Percentiles rank a stretch among this genome's conserved stretches.
phyloP scores from a whole-genome alignment of 2,888 invertebrate species.

The Zhengitettix transpicula region DNA sequence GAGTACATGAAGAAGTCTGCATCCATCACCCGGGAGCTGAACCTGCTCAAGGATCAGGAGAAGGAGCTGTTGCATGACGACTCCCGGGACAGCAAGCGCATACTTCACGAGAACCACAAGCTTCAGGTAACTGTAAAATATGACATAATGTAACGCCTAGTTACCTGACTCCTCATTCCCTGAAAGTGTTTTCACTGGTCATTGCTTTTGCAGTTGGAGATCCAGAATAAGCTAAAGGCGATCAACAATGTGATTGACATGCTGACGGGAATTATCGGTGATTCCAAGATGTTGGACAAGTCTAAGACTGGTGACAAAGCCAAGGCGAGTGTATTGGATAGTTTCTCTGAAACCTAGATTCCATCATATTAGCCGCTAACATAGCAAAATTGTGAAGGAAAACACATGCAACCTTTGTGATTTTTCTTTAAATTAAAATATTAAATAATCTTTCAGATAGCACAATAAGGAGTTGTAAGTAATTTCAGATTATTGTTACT shows the following conservation, averaged over 20 bases:
- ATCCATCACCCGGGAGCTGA: conserved; percentile 58
- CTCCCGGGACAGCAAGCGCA: conserved; percentile 48
- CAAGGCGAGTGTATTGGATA: neutral
- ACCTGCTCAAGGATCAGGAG: conserved; percentile 60
- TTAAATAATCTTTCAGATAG: too few relatives aligned
- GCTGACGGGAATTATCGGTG: conserved; percentile 70
- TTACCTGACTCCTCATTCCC: too few relatives aligned
- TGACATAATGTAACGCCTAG: too few relatives aligned
- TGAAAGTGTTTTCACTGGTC: too few relatives aligned
- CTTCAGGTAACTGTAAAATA: too few relatives aligned
- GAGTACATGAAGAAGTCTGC: conserved; percentile 62
- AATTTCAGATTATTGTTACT: too few relatives aligned
- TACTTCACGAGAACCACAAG: conserved; percentile 67
- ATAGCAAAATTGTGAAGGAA: too few relatives aligned
- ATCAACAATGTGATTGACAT: conserved; percentile 78
- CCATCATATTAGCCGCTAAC: too few relatives aligned
- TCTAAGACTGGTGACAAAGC: conserved; percentile 1
- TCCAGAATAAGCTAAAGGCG: conserved; percentile 62
- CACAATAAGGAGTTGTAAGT: too few relatives aligned
- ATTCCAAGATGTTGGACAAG: conserved; percentile 24
- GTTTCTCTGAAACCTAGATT: too few relatives aligned
- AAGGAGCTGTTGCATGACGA: conserved; percentile 59
- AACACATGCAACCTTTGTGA: too few relatives aligned
- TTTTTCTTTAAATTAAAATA: too few relatives aligned
- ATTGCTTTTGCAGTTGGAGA: conserved; percentile 42